Conservation (phyloP, 2,797 vertebrate species). For the Sarcoramphus papa region DNA sequence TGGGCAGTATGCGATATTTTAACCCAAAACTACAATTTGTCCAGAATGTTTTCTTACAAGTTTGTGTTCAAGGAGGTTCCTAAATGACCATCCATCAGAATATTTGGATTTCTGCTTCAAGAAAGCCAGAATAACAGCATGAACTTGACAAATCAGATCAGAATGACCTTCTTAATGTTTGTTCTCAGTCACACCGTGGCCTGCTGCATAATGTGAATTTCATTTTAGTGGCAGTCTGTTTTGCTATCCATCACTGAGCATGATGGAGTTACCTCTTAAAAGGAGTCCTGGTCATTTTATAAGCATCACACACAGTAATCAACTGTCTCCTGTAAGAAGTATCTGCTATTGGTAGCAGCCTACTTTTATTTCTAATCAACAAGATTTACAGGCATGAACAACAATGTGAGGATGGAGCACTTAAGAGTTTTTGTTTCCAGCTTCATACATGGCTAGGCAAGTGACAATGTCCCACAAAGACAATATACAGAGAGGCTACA, state of each 20-base stretch:
- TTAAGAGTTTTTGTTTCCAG: neutral
- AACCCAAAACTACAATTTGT: neutral
- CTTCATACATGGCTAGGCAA: neutral
- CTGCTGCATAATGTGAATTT: neutral
- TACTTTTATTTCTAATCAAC: neutral
- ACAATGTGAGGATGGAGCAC: neutral
- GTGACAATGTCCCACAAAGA: neutral
- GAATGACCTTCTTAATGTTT: neutral
- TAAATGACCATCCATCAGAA: neutral
- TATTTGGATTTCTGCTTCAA: slow-evolving; percentile 2
- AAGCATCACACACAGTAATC: neutral
- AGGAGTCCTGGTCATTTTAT: neutral
- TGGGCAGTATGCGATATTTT: neutral
- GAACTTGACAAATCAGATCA: neutral
- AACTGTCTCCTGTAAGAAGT: neutral
- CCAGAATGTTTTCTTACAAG: neutral
- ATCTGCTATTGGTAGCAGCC: neutral
- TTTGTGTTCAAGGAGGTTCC: neutral
- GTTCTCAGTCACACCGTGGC: neutral
- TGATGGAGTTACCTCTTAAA: neutral
- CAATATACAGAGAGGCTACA: neutral
- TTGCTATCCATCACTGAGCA: neutral
- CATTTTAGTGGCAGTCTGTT: neutral
- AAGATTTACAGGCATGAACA: neutral
- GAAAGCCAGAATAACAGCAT: neutral